Evolutionary conservation across 2,113 vertebrate species (phyloP), one percentile per base, ranked within the genome.

Genomic region (Bubo bubo): DNA sequence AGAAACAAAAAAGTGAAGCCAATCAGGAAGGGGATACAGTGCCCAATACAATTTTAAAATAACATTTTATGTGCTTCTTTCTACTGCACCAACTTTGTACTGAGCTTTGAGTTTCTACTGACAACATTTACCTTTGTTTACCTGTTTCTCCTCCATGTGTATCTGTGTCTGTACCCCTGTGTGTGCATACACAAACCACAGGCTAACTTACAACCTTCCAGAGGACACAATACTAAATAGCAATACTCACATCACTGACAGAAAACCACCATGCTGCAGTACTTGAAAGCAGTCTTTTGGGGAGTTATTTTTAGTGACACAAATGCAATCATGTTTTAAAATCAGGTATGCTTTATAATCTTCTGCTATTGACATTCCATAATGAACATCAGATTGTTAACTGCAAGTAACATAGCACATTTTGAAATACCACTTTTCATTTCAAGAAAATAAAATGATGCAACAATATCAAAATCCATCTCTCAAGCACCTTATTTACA

Each of bases 101-200:
- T 75, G 8, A 4, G 19, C 12, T 68, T 86, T 21, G 49, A 70
- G 49, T 53, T 86, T 70, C 55, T 70, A 7, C 53, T 55, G 34
- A 59, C 43, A 86, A 18, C 22, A 34, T 4, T 30, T 24, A 27
- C 30, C 27, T 82, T 70, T 91, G 55, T 45, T 80, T 37, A 56
- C 63, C 41, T n/a, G 58, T 20, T 18, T 77, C 26, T 68, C 27
- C 20, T 14, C 64, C 14, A 20, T 16, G n/a, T 7, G 4, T 16
- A 27, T 1, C 3, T 41, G 81, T 47, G 49, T 13, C 64, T 60
- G 43, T 17, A n/a, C 20, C 30, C 8, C 0, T 5, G 10, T 15
- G 24, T 10, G 30, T 12, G 22, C 12, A 17, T 7, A 52, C 16
- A 67, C 27, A 64, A 73, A 67, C 18, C 10, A 35, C 13, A 45